A percentile compares a stretch with the other conserved stretches of the same genome.
phyloP scores from a whole-genome alignment of 2,888 invertebrate species.

The Drosophila neoperkinsi region DNA sequence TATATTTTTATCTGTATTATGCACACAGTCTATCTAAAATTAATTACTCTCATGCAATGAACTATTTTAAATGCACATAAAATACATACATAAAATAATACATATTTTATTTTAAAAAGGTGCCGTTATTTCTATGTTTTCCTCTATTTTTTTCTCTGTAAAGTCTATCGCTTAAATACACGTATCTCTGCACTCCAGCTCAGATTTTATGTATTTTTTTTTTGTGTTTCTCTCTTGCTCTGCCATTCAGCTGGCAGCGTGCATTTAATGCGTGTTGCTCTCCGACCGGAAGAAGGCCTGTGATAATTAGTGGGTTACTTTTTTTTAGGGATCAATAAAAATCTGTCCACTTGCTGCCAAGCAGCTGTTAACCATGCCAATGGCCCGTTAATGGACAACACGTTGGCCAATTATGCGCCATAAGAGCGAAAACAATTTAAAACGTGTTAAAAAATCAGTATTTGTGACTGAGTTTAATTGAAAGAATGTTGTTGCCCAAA shows the following conservation, averaged over 20 bases:
- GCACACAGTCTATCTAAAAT: background rate
- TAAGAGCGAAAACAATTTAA: background rate
- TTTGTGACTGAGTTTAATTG: constrained; percentile 43
- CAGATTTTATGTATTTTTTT: background rate
- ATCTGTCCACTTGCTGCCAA: constrained; percentile 7
- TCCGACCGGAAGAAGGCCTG: background rate
- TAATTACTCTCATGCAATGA: background rate
- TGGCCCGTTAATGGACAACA: constrained; percentile 4
- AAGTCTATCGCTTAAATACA: background rate
- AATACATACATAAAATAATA: background rate
- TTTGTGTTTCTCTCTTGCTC: background rate
- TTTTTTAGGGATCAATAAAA: constrained; percentile 24
- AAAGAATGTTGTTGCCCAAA: constrained; percentile 61
- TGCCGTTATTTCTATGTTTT: background rate
- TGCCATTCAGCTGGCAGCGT: constrained; percentile 5
- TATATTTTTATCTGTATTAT: background rate
- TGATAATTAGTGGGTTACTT: constrained; percentile 23
- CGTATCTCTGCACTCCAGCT: background rate
- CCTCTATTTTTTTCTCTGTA: background rate
- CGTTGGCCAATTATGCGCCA: background rate
- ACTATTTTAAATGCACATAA: background rate
- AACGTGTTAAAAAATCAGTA: background rate
- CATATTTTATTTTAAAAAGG: background rate
- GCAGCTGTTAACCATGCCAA: constrained; percentile 7
- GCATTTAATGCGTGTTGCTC: constrained; percentile 25